Percentiles rank a stretch among this genome's conserved stretches.
Evolutionary conservation across 1,140 invertebrate species (phyloP).

Genomic region (Pentalonia nigronervosa): DNA sequence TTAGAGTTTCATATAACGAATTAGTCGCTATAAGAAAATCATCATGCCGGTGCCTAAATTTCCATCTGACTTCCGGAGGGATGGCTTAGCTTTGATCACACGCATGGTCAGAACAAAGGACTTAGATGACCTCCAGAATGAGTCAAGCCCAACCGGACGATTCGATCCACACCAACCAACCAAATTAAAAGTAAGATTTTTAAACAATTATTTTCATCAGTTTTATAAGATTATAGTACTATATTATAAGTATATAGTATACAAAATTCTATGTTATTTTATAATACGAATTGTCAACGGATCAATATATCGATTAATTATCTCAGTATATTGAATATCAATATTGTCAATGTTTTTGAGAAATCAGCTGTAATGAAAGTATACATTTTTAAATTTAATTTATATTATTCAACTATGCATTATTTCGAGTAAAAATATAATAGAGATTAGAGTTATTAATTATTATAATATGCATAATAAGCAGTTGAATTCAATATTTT

Average conservation of each 20-base stretch:
- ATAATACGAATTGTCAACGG: neutral
- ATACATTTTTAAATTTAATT: too few relatives aligned
- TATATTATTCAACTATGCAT: too few relatives aligned
- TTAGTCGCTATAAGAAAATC: neutral
- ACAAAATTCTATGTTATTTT: neutral
- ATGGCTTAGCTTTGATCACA: conserved; percentile 73
- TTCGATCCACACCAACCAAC: conserved; percentile 52
- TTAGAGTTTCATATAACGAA: neutral
- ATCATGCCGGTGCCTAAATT: conserved; percentile 44
- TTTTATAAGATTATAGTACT: neutral
- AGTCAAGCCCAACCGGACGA: conserved; percentile 30
- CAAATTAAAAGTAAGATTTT: conserved; percentile 27
- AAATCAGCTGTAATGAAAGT: too few relatives aligned
- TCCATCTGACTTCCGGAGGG: conserved; percentile 60
- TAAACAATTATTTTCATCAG: neutral
- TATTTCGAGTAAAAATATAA: too few relatives aligned
- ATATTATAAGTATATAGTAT: neutral
- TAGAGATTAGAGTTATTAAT: neutral
- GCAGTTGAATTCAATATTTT: too few relatives aligned
- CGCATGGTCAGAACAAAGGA: conserved; percentile 83
- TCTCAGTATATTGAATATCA: neutral
- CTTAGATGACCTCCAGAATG: conserved; percentile 72
- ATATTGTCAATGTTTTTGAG: neutral
- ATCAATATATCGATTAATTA: neutral
- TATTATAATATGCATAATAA: too few relatives aligned